Evolutionary conservation across 2,797 vertebrate species (phyloP), one percentile per base, ranked within the genome.

Genomic region (Alcedo atthis): DNA sequence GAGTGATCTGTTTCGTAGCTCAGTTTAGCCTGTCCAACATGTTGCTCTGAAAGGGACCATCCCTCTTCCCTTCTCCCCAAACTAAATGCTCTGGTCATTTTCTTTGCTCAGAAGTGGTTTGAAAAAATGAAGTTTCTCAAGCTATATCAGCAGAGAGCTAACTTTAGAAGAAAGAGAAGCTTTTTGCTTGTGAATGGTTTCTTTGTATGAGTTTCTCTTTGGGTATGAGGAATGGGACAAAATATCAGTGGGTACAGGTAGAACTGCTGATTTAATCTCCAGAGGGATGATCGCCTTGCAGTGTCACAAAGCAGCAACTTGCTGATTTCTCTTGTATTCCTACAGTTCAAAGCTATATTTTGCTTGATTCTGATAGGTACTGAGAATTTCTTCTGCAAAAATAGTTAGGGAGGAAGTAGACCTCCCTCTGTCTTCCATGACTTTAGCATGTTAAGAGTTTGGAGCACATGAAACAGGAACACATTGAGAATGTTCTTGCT

Each of bases 161-260:
- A 40, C 35, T 53, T 2, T 9, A 53, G 69, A 28, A 35, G 46
- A 71, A 64, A 49, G 30, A 57, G 59, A 9, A 40, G 10, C 32
- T 85, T 83, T 81, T 22, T 71, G 26, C 68, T 79, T 57, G 42
- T 35, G 71, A 45, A 19, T 22, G 32, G 9, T 55, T 55, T 62
- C 43, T 68, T 48, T 77, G 37, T 53, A 10, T 3, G 32, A 45
- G 35, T 35, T 79, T 8, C 12, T 84, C 71, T 63, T 58, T 77
- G 81, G 8, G 1, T 5, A 0, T 0, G 1, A 80, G 42, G n/a
- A n/a, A 24, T 10, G 35, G 42, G 49, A 32, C 40, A 17, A 40
- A 64, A 19, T 19, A 11, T 16, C 37, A 15, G 24, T 58, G 62
- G 33, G 20, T 80, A 1, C 30, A 57, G 64, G 57, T 37, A 13